Evolutionary conservation across 2,797 vertebrate species (phyloP).

Genomic region (Myripristis murdjan): DNA sequence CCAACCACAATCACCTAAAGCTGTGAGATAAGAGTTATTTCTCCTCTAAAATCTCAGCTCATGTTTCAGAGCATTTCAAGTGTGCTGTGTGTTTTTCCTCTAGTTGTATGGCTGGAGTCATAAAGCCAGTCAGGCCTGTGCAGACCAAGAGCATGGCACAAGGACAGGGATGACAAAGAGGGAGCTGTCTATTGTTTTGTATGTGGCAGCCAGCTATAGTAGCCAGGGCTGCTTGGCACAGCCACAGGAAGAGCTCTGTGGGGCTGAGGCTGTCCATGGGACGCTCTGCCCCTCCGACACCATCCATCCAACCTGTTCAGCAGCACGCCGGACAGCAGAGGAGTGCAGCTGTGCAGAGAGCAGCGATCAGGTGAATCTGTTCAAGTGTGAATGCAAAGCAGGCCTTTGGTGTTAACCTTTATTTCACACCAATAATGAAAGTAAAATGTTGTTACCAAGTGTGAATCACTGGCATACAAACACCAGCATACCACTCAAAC

Average conservation of each 20-base stretch:
- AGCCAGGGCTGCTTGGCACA: conserved; percentile 75
- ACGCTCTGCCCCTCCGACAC: conserved; percentile 23
- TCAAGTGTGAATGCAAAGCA: background rate
- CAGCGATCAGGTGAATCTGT: background rate
- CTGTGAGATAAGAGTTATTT: background rate
- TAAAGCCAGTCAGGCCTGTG: conserved; percentile 14
- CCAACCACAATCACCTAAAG: background rate
- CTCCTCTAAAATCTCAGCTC: conserved; percentile 3
- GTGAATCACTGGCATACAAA: background rate
- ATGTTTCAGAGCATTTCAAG: background rate
- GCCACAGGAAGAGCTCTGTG: conserved; percentile 33
- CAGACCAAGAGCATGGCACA: conserved; percentile 40
- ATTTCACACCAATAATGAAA: background rate
- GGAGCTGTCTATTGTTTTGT: conserved; percentile 74
- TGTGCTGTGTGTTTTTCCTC: conserved; percentile 3
- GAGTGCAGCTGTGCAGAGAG: too few species aligned
- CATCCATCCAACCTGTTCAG: background rate
- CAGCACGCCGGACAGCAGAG: background rate
- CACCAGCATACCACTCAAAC: too few species aligned
- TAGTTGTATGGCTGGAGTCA: conserved; percentile 32
- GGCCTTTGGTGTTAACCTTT: background rate
- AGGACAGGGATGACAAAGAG: conserved; percentile 58
- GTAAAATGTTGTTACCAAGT: background rate
- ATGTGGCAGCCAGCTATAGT: conserved; percentile 62
- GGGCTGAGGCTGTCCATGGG: conserved; percentile 7